phyloP scores from a whole-genome alignment of 2,797 vertebrate genomes.

The Botia almorhae region DNA sequence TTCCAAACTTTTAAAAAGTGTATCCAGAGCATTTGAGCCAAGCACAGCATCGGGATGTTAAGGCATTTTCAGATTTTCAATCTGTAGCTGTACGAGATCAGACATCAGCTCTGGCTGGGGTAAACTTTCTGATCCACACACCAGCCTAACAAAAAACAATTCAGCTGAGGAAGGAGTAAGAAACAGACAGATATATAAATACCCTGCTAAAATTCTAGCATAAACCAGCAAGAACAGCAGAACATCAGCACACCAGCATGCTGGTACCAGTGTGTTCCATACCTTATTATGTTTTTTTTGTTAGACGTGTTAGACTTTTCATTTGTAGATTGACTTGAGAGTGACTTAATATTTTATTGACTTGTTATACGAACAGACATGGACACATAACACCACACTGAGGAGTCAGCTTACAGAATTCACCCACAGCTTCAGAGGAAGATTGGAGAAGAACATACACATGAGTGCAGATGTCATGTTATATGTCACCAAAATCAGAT shows the following conservation, averaged over 20 bases:
- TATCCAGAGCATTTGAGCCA: conserved; percentile 68
- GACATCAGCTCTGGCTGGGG: conserved; percentile 74
- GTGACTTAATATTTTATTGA: conserved; percentile 74
- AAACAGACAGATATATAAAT: conserved; percentile 50
- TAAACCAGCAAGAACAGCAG: background rate
- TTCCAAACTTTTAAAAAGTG: conserved; percentile 64
- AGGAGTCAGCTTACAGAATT: conserved; percentile 63
- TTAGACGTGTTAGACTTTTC: conserved; percentile 27
- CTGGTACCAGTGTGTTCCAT: no score
- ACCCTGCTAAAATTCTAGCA: conserved; percentile 9
- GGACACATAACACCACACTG: conserved; percentile 63
- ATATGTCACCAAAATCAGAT: conserved; percentile 9
- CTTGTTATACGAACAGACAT: conserved; percentile 65
- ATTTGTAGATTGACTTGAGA: conserved; percentile 63
- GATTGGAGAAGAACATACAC: conserved; percentile 66
- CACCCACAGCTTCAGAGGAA: conserved; percentile 76
- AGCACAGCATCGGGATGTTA: conserved; percentile 68
- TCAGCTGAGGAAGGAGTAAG: conserved; percentile 55
- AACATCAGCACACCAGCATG: background rate
- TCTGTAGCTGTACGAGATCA: conserved; percentile 78
- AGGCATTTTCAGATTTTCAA: conserved; percentile 78
- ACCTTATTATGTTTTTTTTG: conserved; percentile 5
- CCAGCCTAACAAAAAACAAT: conserved; percentile 63
- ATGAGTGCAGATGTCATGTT: conserved; percentile 71
- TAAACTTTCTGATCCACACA: conserved; percentile 72